These are phyloP conservation scores for Pseudomugil tenellus DNA, from an alignment of 2,797 vertebrate species.

Conservation along the genomic window DNA sequence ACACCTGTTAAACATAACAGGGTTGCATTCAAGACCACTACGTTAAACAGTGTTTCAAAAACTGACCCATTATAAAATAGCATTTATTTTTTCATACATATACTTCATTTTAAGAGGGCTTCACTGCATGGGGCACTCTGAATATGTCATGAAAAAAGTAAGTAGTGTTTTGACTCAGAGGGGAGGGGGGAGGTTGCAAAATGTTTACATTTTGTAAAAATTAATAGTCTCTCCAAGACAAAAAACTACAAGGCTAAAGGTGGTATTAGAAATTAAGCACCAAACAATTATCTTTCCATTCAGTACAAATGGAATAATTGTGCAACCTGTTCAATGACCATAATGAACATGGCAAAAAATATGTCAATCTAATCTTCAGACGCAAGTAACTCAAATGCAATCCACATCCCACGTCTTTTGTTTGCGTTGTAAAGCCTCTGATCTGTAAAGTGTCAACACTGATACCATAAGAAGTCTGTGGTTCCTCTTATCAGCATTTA, in stretches of 20 bases:
- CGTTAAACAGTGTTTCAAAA: slow-evolving; percentile 74
- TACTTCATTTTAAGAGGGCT: slow-evolving; percentile 69
- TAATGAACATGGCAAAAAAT: slow-evolving; percentile 78
- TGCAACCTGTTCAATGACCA: slow-evolving; percentile 81
- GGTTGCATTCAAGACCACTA: slow-evolving; percentile 71
- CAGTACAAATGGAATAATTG: slow-evolving; percentile 78
- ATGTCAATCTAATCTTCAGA: slow-evolving; percentile 71
- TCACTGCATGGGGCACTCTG: slow-evolving; percentile 72
- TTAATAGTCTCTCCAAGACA: slow-evolving; percentile 72
- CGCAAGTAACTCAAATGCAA: slow-evolving; percentile 67
- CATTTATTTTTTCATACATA: slow-evolving; percentile 78
- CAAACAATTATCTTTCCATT: slow-evolving; percentile 79
- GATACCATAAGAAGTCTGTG: slow-evolving; percentile 65
- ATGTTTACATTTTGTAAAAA: slow-evolving; percentile 75
- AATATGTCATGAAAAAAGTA: slow-evolving; percentile 68
- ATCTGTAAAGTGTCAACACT: slow-evolving; percentile 51
- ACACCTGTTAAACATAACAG: slow-evolving; percentile 51
- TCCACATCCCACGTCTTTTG: slow-evolving; percentile 58
- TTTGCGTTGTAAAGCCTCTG: slow-evolving; percentile 49
- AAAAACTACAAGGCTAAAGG: slow-evolving; percentile 81
- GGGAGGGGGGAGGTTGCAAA: slow-evolving; percentile 53
- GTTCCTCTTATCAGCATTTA: slow-evolving; percentile 72
- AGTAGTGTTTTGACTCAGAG: slow-evolving; percentile 66
- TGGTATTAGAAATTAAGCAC: slow-evolving; percentile 83
- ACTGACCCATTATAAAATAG: slow-evolving; percentile 76